A percentile compares a stretch with the other conserved stretches of the same genome.
Evolutionary conservation across 2,113 vertebrate genomes (phyloP).

Genomic region (Lutjanus erythropterus): DNA sequence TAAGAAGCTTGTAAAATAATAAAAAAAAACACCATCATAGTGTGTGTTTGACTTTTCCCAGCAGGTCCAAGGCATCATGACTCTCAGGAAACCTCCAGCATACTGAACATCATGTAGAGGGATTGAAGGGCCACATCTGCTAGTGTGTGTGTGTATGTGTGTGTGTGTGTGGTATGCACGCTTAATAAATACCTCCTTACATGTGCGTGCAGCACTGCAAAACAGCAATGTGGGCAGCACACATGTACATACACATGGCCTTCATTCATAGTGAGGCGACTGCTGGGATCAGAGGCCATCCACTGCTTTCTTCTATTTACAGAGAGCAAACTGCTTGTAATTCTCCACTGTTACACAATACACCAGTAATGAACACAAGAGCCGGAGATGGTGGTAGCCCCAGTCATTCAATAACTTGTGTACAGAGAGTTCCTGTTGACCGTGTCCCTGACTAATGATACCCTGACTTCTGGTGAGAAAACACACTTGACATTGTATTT

Average conservation of each 20-base stretch:
- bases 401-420: neutral
- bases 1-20: neutral
- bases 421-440: neutral
- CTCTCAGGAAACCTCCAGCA: constrained; percentile 1
- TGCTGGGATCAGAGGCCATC: constrained; percentile 16
- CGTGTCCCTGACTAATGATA: neutral
- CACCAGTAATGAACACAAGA: neutral
- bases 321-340: constrained; percentile 3
- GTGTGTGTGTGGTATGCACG: constrained; percentile 20
- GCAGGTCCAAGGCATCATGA: neutral
- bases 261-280: constrained; percentile 28
- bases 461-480: neutral
- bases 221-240: constrained; percentile 30
- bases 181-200: constrained; percentile 43
- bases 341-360: neutral
- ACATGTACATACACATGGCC: constrained; percentile 44
- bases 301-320: neutral
- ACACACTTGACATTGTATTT: neutral
- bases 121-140: constrained; percentile 36
- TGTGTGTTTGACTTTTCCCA: neutral
- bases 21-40: neutral
- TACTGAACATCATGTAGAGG: constrained; percentile 7
- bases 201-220: constrained; percentile 35
- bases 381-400: no score
- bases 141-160: constrained; percentile 14